phyloP scores from a whole-genome alignment of 2,888 invertebrate genomes.

The Tinea pellionella region DNA sequence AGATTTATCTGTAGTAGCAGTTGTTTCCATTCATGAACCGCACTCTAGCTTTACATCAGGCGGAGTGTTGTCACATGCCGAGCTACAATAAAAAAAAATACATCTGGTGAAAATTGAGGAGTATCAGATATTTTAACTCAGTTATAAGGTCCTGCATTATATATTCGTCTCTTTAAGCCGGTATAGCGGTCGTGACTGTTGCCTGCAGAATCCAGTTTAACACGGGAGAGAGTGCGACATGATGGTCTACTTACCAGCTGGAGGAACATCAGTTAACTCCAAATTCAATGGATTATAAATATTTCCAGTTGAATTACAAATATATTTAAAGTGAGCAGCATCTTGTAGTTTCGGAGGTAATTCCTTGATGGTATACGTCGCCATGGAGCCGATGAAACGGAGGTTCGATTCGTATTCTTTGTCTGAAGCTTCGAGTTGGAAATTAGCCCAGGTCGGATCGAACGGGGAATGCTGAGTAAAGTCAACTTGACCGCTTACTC shows the following conservation, averaged over 20 bases:
- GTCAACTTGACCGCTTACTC: slow-evolving; percentile 82
- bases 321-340: slow-evolving; percentile 36
- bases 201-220: too few species aligned
- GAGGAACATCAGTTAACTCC: slow-evolving; percentile 70
- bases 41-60: too few species aligned
- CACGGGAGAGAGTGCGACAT: too few species aligned
- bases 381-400: slow-evolving; percentile 79
- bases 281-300: slow-evolving; percentile 81
- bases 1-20: too few species aligned
- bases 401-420: slow-evolving; percentile 76
- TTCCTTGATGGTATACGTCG: slow-evolving; percentile 77
- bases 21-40: too few species aligned
- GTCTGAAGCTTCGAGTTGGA: slow-evolving; percentile 75
- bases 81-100: too few species aligned
- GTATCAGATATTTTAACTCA: too few species aligned
- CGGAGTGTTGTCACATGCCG: too few species aligned
- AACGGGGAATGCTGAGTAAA: slow-evolving; percentile 85
- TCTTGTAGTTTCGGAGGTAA: slow-evolving; percentile 70
- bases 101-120: too few species aligned
- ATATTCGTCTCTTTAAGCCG: too few species aligned
- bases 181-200: too few species aligned
- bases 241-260: slow-evolving; percentile 74
- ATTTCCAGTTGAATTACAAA: slow-evolving; percentile 77
- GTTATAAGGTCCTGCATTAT: too few species aligned
- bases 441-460: slow-evolving; percentile 84